phyloP scores from a whole-genome alignment of 1,140 invertebrate species.

The Drosophila bocki region DNA sequence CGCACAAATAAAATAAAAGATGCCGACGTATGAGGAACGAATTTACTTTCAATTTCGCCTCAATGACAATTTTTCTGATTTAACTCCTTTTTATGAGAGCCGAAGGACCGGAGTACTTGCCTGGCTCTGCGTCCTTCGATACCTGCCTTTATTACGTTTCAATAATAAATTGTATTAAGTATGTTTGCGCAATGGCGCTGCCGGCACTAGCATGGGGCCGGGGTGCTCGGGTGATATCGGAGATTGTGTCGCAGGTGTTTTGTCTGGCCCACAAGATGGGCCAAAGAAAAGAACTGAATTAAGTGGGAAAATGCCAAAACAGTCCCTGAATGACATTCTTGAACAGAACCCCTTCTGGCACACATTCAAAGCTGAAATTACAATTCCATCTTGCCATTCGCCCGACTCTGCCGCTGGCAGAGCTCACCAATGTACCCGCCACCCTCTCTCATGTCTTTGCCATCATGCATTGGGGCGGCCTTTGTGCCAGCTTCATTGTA shows the following conservation, averaged over 20 bases:
- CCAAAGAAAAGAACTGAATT: slow-evolving; percentile 53
- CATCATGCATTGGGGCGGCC: slow-evolving; percentile 7
- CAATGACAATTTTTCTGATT: slow-evolving; percentile 59
- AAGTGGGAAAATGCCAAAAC: slow-evolving; percentile 51
- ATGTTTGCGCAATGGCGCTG: slow-evolving; percentile 31
- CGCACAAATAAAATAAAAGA: slow-evolving; percentile 11
- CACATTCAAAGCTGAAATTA: slow-evolving; percentile 51
- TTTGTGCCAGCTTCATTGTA: slow-evolving; percentile 41
- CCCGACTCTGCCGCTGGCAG: slow-evolving; percentile 8
- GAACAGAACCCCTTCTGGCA: slow-evolving; percentile 18
- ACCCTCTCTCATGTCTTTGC: background rate
- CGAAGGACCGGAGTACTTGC: background rate
- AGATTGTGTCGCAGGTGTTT: slow-evolving; percentile 51
- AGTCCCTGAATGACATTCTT: slow-evolving; percentile 29
- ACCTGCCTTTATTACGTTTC: slow-evolving; percentile 56
- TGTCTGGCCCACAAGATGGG: slow-evolving; percentile 38
- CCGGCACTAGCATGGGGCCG: slow-evolving; percentile 3
- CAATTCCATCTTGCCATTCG: slow-evolving; percentile 23
- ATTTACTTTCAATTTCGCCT: slow-evolving; percentile 62
- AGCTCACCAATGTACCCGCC: slow-evolving; percentile 11
- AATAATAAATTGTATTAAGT: slow-evolving; percentile 71
- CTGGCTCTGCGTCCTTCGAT: slow-evolving; percentile 26
- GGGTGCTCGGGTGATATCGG: background rate
- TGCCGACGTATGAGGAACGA: slow-evolving; percentile 25
- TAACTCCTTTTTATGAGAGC: slow-evolving; percentile 62